A percentile compares a stretch with the other conserved stretches of the same genome.
Conservation (phyloP, 2,888 invertebrate species). For the Caenorhabditis sp. region DNA sequence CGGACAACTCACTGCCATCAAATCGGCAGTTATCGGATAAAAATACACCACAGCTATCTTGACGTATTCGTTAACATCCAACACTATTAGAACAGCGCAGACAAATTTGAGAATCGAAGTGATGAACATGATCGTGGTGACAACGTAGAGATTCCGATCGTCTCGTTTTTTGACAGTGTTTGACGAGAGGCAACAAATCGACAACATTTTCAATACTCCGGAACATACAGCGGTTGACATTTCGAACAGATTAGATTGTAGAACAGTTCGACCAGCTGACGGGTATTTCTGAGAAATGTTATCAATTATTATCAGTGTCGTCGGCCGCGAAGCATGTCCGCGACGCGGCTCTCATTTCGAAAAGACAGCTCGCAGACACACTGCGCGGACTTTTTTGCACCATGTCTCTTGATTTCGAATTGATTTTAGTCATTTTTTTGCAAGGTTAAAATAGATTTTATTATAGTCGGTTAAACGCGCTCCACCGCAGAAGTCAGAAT, state of each 20-base stretch:
- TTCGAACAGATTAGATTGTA: slow-evolving; percentile 5
- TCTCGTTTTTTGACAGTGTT: background rate
- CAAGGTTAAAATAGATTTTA: no score
- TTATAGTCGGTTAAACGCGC: no score
- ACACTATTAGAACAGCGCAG: slow-evolving; percentile 1
- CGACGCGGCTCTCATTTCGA: no score
- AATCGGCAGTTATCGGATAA: slow-evolving; percentile 9
- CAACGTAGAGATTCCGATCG: slow-evolving; percentile 4
- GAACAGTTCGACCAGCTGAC: background rate
- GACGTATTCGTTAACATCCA: background rate
- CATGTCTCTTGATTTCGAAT: no score
- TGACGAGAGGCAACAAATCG: background rate
- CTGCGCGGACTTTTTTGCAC: no score
- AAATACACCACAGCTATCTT: background rate
- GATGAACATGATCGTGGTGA: slow-evolving; percentile 3
- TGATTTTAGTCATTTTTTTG: no score
- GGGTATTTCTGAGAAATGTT: background rate
- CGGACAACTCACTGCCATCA: slow-evolving; percentile 4
- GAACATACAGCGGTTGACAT: background rate
- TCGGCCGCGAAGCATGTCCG: no score
- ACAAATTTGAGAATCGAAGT: slow-evolving; percentile 3
- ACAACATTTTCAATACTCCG: background rate
- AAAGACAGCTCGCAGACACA: no score
- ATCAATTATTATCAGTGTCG: no score
- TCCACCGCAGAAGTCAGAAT: no score